Evolutionary conservation across 2,888 invertebrate genomes (phyloP), one percentile per base, ranked within the genome.

Genomic region (Xylota sylvarum): DNA sequence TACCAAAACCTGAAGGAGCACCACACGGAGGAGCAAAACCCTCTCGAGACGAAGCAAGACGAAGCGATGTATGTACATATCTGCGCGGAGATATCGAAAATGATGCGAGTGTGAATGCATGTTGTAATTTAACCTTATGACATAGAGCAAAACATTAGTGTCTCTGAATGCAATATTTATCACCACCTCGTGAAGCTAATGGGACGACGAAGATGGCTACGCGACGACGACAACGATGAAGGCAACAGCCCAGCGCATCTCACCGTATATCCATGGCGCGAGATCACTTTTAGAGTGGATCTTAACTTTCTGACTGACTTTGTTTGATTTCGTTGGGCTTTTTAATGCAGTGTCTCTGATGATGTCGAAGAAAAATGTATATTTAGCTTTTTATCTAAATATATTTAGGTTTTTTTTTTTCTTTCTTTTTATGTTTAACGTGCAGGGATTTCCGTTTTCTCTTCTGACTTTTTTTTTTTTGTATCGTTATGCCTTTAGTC

Each of bases 81-180:
- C 84, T 62, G 74, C 69, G 77, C 55, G 56, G 19, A 80, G 87
- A 84, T 79, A 86, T 86, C 86, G 84, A 85, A 87, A 88, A 88
- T 88, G 88, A 88, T 88, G 88, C 88, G 88, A 88, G 88, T 89
- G 89, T 88, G 89, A 89, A 89, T 89, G 88, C 89, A 89, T 89
- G 89, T 89, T 89, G 89, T 89, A 89, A 89, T 89, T 89, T 90
- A 89, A 89, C 90, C 90, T 89, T 89, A 88, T 90, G 90, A 90
- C 90, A 89, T 88, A 89, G 88, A 88, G 89, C 88, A 85, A 80
- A 87, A 89, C 89, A 89, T 90, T 89, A 89, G 88, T 89, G 89
- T 89, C 89, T 88, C 88, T 80, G 89, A 88, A 88, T 88, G 88
- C 89, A 89, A 88, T 89, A 90, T 90, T 90, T 90, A 90, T 90